Conservation (phyloP, 2,797 vertebrate genomes). For the Gymnocypris eckloni region DNA sequence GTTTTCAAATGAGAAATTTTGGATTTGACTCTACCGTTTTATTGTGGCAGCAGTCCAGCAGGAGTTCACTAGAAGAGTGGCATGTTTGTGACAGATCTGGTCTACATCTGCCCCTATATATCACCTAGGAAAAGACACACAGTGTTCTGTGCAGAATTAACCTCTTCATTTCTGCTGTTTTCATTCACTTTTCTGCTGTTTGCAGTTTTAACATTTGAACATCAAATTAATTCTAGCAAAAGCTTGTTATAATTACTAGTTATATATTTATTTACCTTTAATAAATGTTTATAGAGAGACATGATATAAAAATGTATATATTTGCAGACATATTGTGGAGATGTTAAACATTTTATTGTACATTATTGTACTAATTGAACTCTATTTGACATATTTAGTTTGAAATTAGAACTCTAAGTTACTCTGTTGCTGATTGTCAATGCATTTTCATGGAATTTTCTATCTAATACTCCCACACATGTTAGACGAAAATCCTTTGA, state of each 20-base stretch:
- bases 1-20: neutral
- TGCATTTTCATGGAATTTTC: neutral
- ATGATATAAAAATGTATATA: neutral
- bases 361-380: no score
- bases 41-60: slow-evolving; percentile 54
- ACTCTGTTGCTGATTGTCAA: neutral
- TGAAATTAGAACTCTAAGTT: neutral
- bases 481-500: slow-evolving; percentile 17
- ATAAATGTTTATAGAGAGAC: neutral
- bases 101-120: slow-evolving; percentile 67
- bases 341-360: neutral
- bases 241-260: neutral
- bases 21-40: slow-evolving; percentile 21
- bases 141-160: slow-evolving; percentile 71
- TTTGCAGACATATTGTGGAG: neutral
- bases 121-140: slow-evolving; percentile 57
- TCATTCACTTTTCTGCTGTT: neutral
- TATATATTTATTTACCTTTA: neutral
- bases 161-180: slow-evolving; percentile 68
- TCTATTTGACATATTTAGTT: neutral
- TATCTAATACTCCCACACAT: slow-evolving; percentile 18
- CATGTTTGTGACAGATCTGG: slow-evolving; percentile 71
- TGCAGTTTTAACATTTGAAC: neutral
- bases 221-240: neutral
- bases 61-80: slow-evolving; percentile 69